These are phyloP conservation scores for Drosophila prolongata DNA, from an alignment of 2,888 invertebrate species.

Conservation along the genomic window DNA sequence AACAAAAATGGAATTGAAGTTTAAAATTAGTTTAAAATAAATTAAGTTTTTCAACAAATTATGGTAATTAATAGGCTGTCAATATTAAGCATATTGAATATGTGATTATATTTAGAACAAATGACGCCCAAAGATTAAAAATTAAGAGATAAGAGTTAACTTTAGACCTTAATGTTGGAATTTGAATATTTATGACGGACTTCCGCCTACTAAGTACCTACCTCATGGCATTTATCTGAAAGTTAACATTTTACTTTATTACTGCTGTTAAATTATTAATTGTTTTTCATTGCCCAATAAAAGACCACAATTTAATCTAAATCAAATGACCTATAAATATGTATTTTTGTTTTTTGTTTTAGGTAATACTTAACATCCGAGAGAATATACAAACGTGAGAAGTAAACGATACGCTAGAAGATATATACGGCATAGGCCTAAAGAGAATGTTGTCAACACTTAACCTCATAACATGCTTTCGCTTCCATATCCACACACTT, in stretches of 20 bases:
- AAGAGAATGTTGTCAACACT: conserved; percentile 61
- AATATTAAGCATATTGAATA: too few relatives aligned
- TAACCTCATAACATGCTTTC: conserved; percentile 20
- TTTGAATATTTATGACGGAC: too few relatives aligned
- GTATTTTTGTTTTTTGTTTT: conserved; percentile 24
- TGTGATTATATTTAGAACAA: too few relatives aligned
- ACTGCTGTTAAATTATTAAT: not conserved
- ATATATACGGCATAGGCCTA: conserved; percentile 52
- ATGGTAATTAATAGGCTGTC: too few relatives aligned
- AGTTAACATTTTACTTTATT: not conserved
- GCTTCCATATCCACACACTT: conserved; percentile 1
- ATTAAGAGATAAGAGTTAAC: too few relatives aligned
- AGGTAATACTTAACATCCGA: conserved; percentile 36
- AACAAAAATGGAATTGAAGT: not conserved
- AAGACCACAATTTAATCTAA: conserved; percentile 14
- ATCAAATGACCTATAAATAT: conserved; percentile 31
- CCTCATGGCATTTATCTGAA: not conserved
- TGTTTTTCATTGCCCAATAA: not conserved
- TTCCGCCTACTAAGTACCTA: not conserved
- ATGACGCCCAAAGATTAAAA: too few relatives aligned
- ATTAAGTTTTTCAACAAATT: too few relatives aligned
- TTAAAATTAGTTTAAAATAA: not conserved
- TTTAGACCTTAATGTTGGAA: too few relatives aligned
- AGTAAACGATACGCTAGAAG: conserved; percentile 23
- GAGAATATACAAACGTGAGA: conserved; percentile 17